phyloP scores from a whole-genome alignment of 1,140 invertebrate genomes.

The Apocrypta bakeri region DNA sequence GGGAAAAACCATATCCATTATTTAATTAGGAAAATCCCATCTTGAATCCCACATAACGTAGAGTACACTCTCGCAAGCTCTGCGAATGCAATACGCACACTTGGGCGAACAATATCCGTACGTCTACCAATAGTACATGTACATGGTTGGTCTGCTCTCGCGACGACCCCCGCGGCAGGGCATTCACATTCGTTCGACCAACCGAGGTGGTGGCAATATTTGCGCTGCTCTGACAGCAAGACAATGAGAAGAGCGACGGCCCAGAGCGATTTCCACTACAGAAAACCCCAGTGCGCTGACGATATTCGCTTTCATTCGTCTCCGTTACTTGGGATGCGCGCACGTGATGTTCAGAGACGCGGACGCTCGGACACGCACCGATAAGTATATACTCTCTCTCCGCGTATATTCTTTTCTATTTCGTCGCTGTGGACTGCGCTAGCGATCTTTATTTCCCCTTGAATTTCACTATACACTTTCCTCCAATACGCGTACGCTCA shows the following conservation, averaged over 20 bases:
- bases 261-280: too few species aligned
- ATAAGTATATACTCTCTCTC: too few species aligned
- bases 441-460: conserved; percentile 20
- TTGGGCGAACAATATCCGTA: background rate
- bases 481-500: background rate
- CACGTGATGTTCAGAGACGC: background rate
- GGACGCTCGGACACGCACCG: background rate
- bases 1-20: too few species aligned
- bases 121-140: background rate
- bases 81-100: background rate
- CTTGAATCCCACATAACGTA: too few species aligned
- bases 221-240: conserved; percentile 69
- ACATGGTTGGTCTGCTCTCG: background rate
- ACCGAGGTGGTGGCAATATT: conserved; percentile 71
- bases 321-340: background rate
- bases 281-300: background rate
- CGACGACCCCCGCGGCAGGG: conserved; percentile 9
- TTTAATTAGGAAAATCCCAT: too few species aligned
- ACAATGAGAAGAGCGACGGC: conserved; percentile 66
- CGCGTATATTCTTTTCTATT: conserved; percentile 13
- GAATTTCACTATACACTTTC: background rate
- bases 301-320: conserved; percentile 6
- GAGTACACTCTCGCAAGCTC: background rate
- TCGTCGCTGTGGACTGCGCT: background rate
- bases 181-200: conserved; percentile 58